These are phyloP conservation scores for Sinhomidia bicolor DNA, from an alignment of 2,888 invertebrate species.

Conservation along the genomic window DNA sequence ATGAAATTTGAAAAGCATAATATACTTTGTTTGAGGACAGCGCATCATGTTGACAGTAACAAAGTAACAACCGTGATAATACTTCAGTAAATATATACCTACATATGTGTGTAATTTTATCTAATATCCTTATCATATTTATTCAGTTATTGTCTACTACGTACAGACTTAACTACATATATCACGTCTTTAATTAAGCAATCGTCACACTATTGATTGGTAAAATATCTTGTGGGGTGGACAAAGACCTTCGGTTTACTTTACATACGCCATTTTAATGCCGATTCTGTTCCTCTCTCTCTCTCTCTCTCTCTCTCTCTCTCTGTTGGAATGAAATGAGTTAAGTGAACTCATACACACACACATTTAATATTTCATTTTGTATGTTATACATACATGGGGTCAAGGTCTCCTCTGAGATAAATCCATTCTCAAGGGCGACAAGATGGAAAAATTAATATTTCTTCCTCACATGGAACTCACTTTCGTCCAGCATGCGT, in stretches of 20 bases:
- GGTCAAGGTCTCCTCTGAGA: slow-evolving; percentile 66
- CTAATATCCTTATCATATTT: too few species aligned
- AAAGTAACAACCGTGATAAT: too few species aligned
- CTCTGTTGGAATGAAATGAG: background rate
- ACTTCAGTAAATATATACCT: too few species aligned
- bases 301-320: background rate
- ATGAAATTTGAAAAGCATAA: too few species aligned
- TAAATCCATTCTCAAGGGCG: slow-evolving; percentile 69
- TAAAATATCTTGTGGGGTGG: too few species aligned
- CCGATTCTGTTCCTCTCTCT: background rate
- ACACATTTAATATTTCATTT: background rate
- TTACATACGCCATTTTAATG: background rate
- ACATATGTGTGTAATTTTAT: too few species aligned
- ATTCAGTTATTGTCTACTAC: too few species aligned
- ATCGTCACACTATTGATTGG: too few species aligned
- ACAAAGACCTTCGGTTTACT: background rate
- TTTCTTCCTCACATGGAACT: slow-evolving; percentile 5
- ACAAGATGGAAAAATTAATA: slow-evolving; percentile 43
- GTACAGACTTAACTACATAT: too few species aligned
- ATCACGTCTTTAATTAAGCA: too few species aligned
- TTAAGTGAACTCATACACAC: slow-evolving; percentile 4
- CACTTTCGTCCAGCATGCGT: slow-evolving; percentile 39
- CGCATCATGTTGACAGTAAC: too few species aligned
- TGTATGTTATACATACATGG: background rate
- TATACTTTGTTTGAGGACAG: too few species aligned